Evolutionary conservation across 2,113 vertebrate species (phyloP), one percentile per base, ranked within the genome.

Genomic region (Serinus canaria): DNA sequence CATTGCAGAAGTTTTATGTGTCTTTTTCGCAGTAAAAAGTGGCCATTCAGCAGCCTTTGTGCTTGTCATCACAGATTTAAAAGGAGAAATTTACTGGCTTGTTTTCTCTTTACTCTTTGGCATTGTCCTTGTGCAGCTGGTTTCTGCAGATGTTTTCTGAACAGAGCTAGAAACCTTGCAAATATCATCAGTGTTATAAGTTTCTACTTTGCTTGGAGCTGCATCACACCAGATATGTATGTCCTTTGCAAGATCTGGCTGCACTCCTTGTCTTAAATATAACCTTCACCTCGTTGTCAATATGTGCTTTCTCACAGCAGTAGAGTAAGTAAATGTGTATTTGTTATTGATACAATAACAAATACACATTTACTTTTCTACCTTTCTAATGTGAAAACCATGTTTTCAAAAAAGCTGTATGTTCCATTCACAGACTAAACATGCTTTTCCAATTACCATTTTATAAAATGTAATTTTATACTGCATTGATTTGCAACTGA

Each of bases 121-220:
- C 87, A 83, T 92, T 96, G 93, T 92, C 89, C 69, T 58, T 49
- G 31, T 88, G 76, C 92, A 94, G 94, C 90, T 94, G 95, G 64
- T 46, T 95, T 91, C 78, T 96, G 89, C 93, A 96, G 92, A 97
- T 97, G 93, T 96, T 96, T 95, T 91, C 72, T 67, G 82, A 94
- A 79, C 59, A 76, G 78, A 76, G 23, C 63, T 64, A 56, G 64
- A 95, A 95, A 81, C 89, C 68, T 94, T 87, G 66, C 78, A 95
- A 95, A 95, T 91, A 60, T 88, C 25, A 22, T 50, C 66, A 82
- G 15, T n/a, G 60, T 87, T 91, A 49, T 21, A 90, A 76, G 49
- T 85, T 91, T 64, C 66, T 93, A 47, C 62, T 92, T 70, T 66
- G 21, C 62, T 95, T 60, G 49, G 74, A 86, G 59, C 63, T 83